Conservation (phyloP, 2,888 invertebrate genomes). For the Psylliodes chrysocephalus region DNA sequence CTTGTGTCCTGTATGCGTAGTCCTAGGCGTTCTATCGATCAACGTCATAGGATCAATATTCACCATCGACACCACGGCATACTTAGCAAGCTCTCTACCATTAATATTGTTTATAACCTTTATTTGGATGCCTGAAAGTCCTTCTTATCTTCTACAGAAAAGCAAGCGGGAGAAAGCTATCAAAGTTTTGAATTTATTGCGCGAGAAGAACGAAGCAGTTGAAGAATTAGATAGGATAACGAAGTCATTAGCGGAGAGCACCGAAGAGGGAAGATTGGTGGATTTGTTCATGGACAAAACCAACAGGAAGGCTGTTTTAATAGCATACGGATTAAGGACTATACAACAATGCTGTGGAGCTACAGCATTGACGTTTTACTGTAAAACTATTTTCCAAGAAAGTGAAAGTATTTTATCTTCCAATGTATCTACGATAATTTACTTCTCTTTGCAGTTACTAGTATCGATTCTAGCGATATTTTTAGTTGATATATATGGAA, state of each 20-base stretch:
- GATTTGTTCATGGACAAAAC: conserved; percentile 66
- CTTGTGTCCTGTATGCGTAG: conserved; percentile 69
- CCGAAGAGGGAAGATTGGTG: conserved; percentile 9
- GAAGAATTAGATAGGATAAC: conserved; percentile 57
- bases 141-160: conserved; percentile 65
- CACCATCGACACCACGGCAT: conserved; percentile 66
- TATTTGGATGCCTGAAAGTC: conserved; percentile 70
- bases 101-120: conserved; percentile 64
- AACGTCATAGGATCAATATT: conserved; percentile 65
- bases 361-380: conserved; percentile 72
- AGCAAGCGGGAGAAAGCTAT: conserved; percentile 64
- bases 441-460: conserved; percentile 67
- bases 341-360: conserved; percentile 71
- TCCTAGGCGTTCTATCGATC: conserved; percentile 67
- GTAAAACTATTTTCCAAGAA: conserved; percentile 66
- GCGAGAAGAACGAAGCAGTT: conserved; percentile 66
- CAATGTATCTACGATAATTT: conserved; percentile 54
- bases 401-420: conserved; percentile 62
- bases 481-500: conserved; percentile 69
- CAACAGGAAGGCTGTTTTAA: conserved; percentile 72
- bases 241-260: conserved; percentile 45
- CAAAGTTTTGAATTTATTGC: conserved; percentile 63
- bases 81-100: conserved; percentile 64
- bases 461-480: conserved; percentile 69
- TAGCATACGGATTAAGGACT: conserved; percentile 69